Evolutionary conservation across 2,797 vertebrate species (phyloP).

Genomic region (Microtus agrestis): DNA sequence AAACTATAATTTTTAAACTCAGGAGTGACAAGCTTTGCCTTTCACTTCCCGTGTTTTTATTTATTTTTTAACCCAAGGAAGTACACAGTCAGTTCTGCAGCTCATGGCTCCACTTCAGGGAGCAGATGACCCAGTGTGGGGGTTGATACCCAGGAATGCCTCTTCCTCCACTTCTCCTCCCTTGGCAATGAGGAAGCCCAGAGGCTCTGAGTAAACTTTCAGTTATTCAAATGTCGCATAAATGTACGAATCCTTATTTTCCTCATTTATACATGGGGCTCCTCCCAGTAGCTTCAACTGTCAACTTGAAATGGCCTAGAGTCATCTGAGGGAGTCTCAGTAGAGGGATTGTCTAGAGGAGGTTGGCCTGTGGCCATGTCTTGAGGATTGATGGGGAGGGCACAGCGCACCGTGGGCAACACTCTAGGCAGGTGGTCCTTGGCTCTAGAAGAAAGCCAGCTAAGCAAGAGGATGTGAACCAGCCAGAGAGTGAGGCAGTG

Average conservation of each 20-base stretch:
- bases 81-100: background rate
- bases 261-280: background rate
- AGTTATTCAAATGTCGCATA: background rate
- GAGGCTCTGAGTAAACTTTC: background rate
- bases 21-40: background rate
- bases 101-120: background rate
- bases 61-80: slow-evolving; percentile 5
- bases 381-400: background rate
- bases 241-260: background rate
- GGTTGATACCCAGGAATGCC: fast-evolving
- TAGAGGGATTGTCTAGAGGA: background rate
- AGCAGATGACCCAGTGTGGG: fast-evolving
- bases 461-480: background rate
- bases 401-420: background rate
- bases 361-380: background rate
- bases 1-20: background rate
- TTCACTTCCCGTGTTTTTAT: background rate
- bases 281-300: background rate
- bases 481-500: background rate
- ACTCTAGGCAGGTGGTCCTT: background rate
- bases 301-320: background rate
- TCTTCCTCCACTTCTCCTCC: background rate
- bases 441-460: background rate
- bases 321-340: background rate
- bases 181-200: background rate